Conservation (phyloP, 2,113 vertebrate genomes). For the Ptilorrhoa leucosticta region DNA sequence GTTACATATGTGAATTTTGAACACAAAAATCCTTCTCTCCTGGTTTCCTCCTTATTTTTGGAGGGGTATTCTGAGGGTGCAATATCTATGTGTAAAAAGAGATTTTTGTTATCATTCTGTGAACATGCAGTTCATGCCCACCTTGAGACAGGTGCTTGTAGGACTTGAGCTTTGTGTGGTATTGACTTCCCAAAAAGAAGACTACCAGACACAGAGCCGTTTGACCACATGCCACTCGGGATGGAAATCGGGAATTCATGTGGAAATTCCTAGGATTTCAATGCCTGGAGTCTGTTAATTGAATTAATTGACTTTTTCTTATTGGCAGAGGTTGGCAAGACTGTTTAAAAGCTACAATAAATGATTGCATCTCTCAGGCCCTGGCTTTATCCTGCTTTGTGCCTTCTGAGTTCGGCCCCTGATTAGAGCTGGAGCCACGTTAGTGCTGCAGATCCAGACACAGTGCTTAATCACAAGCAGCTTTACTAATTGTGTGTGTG, state of each 20-base stretch:
- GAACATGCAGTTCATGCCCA: background rate
- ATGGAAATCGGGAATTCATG: background rate
- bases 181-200: background rate
- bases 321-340: background rate
- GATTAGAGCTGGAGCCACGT: background rate
- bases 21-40: background rate
- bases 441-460: background rate
- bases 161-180: background rate
- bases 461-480: background rate
- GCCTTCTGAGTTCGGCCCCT: background rate
- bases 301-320: background rate
- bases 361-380: background rate
- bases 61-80: background rate
- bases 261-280: background rate
- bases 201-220: background rate
- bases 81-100: background rate
- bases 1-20: background rate
- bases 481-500: slow-evolving; percentile 22
- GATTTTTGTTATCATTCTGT: background rate
- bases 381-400: background rate
- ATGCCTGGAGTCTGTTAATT: background rate
- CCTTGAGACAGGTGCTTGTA: background rate
- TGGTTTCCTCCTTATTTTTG: background rate
- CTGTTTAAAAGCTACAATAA: background rate
- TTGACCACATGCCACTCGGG: fast-evolving